Evolutionary conservation across 2,888 invertebrate species (phyloP).

Genomic region (Atrina japonica): DNA sequence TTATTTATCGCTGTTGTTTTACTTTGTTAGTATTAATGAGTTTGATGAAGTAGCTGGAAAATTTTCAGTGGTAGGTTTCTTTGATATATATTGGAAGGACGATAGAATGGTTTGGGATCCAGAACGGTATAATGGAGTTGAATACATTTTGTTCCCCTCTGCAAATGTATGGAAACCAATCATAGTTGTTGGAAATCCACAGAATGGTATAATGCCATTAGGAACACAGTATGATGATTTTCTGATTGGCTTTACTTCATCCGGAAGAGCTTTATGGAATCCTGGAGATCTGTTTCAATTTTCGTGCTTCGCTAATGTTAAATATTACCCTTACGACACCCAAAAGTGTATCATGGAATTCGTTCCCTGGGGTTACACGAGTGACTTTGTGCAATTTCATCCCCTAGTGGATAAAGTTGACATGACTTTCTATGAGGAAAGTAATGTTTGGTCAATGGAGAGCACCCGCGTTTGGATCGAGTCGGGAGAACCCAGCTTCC

Average conservation of each 20-base stretch:
- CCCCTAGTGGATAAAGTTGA: too few relatives aligned
- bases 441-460: too few relatives aligned
- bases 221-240: background rate
- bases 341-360: background rate
- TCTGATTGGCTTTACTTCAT: background rate
- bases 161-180: constrained; percentile 11
- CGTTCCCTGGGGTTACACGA: constrained; percentile 5
- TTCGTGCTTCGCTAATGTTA: background rate
- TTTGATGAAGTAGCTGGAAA: constrained; percentile 12
- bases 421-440: too few relatives aligned
- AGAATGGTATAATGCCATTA: background rate
- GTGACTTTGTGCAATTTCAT: too few relatives aligned
- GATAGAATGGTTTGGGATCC: constrained; percentile 11
- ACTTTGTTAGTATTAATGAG: background rate
- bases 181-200: background rate
- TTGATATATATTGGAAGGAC: constrained; percentile 3
- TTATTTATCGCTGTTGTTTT: background rate
- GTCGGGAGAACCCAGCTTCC: too few relatives aligned
- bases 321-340: constrained; percentile 8
- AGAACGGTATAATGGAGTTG: background rate
- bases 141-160: background rate
- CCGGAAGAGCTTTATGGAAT: background rate
- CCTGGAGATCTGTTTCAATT: constrained; percentile 5
- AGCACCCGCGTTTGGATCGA: too few relatives aligned
- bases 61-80: constrained; percentile 8